Evolutionary conservation across 2,888 invertebrate genomes (phyloP), one percentile per base, ranked within the genome.

Genomic region (Seira ritae): DNA sequence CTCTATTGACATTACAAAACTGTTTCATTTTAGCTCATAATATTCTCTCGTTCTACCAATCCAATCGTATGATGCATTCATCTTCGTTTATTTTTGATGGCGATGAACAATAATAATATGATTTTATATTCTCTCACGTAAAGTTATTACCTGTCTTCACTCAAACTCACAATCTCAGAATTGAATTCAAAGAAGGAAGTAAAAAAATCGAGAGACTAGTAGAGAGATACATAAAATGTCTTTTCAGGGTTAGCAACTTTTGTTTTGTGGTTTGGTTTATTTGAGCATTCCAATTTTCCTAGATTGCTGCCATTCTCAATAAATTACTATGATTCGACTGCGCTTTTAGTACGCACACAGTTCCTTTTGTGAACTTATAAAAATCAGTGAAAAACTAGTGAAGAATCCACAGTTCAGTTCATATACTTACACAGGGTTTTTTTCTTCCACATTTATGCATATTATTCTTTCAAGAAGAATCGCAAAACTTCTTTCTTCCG

Each of bases 1-100:
- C 80, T 80, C 80, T 74, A 80, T 74, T 80, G 80, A 80, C 73
- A 74, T 55, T 55, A 23, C 75, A 75, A 75, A 67, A 75, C 68
- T 67, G 17, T 24, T 20, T 55, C 12, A 55, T 55, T 55, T 55
- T 55, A n/a, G 55, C 55, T 55, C 6, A 17, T 12, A 42, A 42
- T 8, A n/a, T 12, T n/a, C 15, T 55, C 12, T 55, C 55, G 55
- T 55, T 55, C 31, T 31, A 2, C 31, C 31, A 55, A 12, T 8
- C 55, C 55, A 55, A 55, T 55, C 55, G 17, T 8, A 12, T 8
- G 12, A 55, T 55, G 15, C 55, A 55, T 55, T 55, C 15, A 55
- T 55, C 55, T 55, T 55, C 15, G 31, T 31, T 31, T 31, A 2
- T 31, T 31, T 8, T n/a, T n/a, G n/a, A n/a, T n/a, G n/a, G n/a